These are phyloP conservation scores for Drosophila pseudotalamancana DNA, from an alignment of 2,888 invertebrate species.

Conservation along the genomic window DNA sequence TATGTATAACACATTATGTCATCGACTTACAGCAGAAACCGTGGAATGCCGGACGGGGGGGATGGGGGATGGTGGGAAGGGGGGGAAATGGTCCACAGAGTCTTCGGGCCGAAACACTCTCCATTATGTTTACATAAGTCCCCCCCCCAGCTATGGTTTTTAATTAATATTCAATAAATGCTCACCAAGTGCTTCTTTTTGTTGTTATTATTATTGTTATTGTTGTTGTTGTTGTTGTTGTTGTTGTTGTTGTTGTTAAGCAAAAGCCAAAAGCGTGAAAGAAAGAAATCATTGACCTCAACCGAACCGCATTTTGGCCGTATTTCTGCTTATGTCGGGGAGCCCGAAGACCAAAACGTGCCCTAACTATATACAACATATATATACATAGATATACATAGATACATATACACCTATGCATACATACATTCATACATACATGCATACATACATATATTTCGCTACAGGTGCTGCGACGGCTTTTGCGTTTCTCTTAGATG, in stretches of 20 bases:
- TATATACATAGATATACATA: background rate
- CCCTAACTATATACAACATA: slow-evolving; percentile 28
- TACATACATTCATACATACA: slow-evolving; percentile 5
- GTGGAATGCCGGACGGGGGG: background rate
- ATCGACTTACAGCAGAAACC: slow-evolving; percentile 41
- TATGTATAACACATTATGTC: slow-evolving; percentile 46
- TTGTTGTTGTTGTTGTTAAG: slow-evolving; percentile 3
- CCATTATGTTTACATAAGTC: slow-evolving; percentile 67
- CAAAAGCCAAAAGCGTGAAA: slow-evolving; percentile 60
- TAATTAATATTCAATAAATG: slow-evolving; percentile 71
- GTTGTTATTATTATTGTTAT: background rate
- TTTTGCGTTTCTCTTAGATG: slow-evolving; percentile 1
- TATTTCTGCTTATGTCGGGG: slow-evolving; percentile 66
- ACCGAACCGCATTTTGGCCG: slow-evolving; percentile 64
- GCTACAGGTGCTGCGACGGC: slow-evolving; percentile 29
- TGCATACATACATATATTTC: slow-evolving; percentile 11
- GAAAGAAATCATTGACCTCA: slow-evolving; percentile 75
- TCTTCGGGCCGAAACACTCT: slow-evolving; percentile 34
- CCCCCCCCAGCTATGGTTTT: slow-evolving; percentile 36
- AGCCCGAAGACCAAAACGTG: slow-evolving; percentile 45
- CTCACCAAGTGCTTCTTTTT: slow-evolving; percentile 30
- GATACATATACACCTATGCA: background rate
- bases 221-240: slow-evolving; percentile 6
- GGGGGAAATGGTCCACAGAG: slow-evolving; percentile 31
- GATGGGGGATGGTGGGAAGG: rapidly evolving